A percentile compares a stretch with the other conserved stretches of the same genome.
Evolutionary conservation across 2,888 invertebrate genomes (phyloP).

Genomic region (Prenolepis imparis): DNA sequence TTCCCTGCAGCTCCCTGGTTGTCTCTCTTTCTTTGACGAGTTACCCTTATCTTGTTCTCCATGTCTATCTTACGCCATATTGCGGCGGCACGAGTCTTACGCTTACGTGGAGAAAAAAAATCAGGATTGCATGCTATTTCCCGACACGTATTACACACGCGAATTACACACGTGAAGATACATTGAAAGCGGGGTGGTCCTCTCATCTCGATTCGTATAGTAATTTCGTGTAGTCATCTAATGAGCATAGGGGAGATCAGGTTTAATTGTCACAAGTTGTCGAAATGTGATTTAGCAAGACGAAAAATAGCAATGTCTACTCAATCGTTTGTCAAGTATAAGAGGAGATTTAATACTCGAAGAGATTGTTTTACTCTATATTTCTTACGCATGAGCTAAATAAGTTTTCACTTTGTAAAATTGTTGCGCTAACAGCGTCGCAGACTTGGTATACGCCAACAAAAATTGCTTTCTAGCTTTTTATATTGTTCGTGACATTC

Average conservation of each 20-base stretch:
- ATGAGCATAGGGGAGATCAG: not conserved
- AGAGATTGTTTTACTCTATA: not conserved
- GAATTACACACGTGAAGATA: slow-evolving; percentile 59
- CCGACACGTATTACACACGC: slow-evolving; percentile 22
- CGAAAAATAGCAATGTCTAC: not conserved
- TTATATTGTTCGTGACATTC: slow-evolving; percentile 16
- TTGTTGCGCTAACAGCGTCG: not conserved
- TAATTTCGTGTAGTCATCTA: slow-evolving; percentile 8
- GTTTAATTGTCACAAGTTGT: not conserved
- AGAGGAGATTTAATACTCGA: not conserved
- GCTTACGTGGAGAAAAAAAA: slow-evolving; percentile 33
- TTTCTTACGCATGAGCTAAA: not conserved
- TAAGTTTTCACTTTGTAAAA: not conserved
- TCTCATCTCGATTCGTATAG: slow-evolving; percentile 25
- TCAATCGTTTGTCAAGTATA: not conserved
- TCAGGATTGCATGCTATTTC: slow-evolving; percentile 49
- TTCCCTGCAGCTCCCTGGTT: not conserved
- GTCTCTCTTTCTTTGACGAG: slow-evolving; percentile 43
- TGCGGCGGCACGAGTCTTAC: slow-evolving; percentile 62
- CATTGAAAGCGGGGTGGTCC: slow-evolving; percentile 56
- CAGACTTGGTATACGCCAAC: not conserved
- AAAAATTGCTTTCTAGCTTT: slow-evolving; percentile 16
- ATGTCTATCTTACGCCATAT: not conserved
- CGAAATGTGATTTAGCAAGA: slow-evolving; percentile 6
- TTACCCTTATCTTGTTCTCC: not conserved